Conservation (phyloP, 92 coral and sea anemone genomes). For the Siderastrea siderea region DNA sequence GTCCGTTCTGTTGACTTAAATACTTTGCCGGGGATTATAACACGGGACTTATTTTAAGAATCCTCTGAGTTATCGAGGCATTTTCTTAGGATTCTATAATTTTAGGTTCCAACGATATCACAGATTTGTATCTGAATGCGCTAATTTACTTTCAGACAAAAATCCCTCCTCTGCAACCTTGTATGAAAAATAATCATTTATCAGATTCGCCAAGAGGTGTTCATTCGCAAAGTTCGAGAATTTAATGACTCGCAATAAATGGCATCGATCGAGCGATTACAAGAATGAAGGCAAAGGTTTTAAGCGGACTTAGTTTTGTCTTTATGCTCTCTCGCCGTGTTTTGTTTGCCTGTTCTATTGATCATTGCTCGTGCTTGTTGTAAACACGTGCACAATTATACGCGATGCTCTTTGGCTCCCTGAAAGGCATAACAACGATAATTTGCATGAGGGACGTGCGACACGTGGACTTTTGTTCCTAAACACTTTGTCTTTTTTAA, state of each 20-base stretch:
- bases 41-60: background rate
- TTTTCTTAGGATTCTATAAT: background rate
- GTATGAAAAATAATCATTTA: constrained; percentile 14
- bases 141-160: constrained; percentile 48
- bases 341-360: constrained; percentile 18
- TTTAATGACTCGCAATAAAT: constrained; percentile 21
- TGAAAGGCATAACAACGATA: background rate
- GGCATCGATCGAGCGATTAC: constrained; percentile 21
- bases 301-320: constrained; percentile 21
- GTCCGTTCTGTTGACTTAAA: constrained; percentile 37
- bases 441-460: background rate
- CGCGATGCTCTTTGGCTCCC: constrained; percentile 1
- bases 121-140: constrained; percentile 4
- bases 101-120: background rate
- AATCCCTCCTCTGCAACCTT: background rate
- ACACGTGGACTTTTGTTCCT: background rate
- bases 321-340: constrained; percentile 1
- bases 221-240: background rate
- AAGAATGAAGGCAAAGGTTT: constrained; percentile 19
- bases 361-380: background rate
- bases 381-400: constrained; percentile 34
- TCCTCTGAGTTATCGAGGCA: background rate
- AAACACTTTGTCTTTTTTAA: too few species aligned
- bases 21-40: constrained; percentile 11
- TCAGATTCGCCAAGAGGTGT: background rate